These are phyloP conservation scores for Orbicella faveolata DNA, from an alignment of 64 coral and sea anemone species.

Conservation along the genomic window DNA sequence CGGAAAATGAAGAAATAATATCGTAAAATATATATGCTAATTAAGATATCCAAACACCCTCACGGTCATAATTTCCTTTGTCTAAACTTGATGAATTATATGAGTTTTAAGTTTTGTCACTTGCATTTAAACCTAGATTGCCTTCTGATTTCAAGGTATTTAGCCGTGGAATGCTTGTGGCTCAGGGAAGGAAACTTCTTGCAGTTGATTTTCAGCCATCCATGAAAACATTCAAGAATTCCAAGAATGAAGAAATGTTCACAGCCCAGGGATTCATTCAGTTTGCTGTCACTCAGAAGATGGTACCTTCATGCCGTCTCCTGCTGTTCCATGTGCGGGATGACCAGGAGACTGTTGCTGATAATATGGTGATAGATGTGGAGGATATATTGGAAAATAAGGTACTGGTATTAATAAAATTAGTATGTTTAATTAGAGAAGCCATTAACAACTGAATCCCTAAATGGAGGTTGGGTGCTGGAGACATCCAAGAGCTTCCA, in stretches of 20 bases:
- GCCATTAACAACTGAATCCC: too few relatives aligned
- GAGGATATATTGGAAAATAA: constrained; percentile 94
- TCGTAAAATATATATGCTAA: too few relatives aligned
- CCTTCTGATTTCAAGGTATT: neutral
- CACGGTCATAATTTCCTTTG: too few relatives aligned
- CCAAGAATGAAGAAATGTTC: neutral
- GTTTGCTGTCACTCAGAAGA: constrained; percentile 70
- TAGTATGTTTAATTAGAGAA: too few relatives aligned
- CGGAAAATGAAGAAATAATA: too few relatives aligned
- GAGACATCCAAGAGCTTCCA: too few relatives aligned
- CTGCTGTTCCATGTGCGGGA: constrained; percentile 77
- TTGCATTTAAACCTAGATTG: neutral
- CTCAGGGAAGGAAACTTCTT: constrained; percentile 14
- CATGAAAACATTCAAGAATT: constrained; percentile 1
- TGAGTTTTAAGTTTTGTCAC: too few relatives aligned
- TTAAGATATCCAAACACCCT: too few relatives aligned
- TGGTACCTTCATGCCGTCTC: constrained; percentile 83
- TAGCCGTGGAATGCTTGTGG: constrained; percentile 34
- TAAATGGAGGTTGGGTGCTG: too few relatives aligned
- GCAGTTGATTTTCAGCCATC: neutral
- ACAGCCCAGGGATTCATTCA: constrained; percentile 36
- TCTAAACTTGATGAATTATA: too few relatives aligned
- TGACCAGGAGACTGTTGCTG: constrained; percentile 87
- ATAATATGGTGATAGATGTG: constrained; percentile 64
- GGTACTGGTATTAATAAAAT: constrained; percentile 39